Evolutionary conservation across 2,888 invertebrate genomes (phyloP).

Genomic region (Dorcus parallelipipedus): DNA sequence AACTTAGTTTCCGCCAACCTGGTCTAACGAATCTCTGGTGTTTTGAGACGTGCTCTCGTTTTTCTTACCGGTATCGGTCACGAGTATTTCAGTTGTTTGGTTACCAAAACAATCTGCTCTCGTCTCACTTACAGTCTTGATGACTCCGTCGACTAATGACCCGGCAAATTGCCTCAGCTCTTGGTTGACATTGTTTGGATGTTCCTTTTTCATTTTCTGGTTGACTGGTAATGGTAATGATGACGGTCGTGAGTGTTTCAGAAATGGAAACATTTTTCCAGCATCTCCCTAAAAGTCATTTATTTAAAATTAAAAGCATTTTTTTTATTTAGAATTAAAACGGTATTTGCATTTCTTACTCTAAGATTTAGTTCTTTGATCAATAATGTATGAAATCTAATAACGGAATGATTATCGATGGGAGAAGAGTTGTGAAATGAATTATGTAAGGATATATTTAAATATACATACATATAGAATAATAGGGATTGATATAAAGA

Average conservation of each 20-base stretch:
- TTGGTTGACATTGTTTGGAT: constrained; percentile 21
- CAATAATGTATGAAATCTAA: too few species aligned
- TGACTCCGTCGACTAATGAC: constrained; percentile 47
- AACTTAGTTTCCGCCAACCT: neutral
- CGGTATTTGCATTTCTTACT: neutral
- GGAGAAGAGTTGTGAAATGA: too few species aligned
- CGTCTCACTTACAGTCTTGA: constrained; percentile 44
- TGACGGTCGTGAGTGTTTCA: constrained; percentile 46
- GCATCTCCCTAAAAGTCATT: constrained; percentile 39
- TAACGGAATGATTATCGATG: too few species aligned
- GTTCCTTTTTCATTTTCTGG: constrained; percentile 38
- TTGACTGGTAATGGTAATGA: constrained; percentile 45
- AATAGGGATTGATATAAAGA: too few species aligned
- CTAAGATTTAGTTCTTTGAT: neutral
- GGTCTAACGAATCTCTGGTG: neutral
- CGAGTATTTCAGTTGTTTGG: constrained; percentile 34
- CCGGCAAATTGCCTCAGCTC: constrained; percentile 47
- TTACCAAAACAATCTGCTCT: constrained; percentile 23
- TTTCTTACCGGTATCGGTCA: constrained; percentile 32
- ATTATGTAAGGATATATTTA: too few species aligned
- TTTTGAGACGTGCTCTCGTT: constrained; percentile 3
- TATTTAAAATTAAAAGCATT: too few species aligned
- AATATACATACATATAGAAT: too few species aligned
- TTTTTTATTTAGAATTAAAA: too few species aligned
- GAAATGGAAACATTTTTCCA: constrained; percentile 46